Evolutionary conservation across 2,797 vertebrate genomes (phyloP).

Genomic region (Aldrovandia affinis): DNA sequence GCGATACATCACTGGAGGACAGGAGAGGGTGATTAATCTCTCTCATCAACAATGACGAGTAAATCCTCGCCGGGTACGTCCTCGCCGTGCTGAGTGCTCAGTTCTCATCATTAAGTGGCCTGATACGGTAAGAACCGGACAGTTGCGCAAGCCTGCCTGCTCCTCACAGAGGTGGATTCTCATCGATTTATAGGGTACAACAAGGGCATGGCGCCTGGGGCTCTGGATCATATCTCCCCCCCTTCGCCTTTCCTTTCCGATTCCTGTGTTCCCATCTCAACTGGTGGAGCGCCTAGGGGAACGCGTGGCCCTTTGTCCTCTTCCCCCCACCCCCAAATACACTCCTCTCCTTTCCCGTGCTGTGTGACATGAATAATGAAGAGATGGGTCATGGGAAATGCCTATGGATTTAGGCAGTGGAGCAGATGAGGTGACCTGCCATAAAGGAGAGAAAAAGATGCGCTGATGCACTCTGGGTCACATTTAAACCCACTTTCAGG

Average conservation of each 20-base stretch:
- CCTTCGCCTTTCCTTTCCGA: neutral
- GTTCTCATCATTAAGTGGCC: neutral
- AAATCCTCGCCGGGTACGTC: neutral
- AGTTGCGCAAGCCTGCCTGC: neutral
- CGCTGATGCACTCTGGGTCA: neutral
- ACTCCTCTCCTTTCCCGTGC: neutral
- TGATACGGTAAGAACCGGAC: neutral
- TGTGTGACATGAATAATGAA: slow-evolving; percentile 6
- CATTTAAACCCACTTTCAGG: slow-evolving; percentile 10
- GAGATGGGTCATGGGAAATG: neutral
- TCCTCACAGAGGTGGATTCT: neutral
- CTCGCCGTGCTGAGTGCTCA: neutral
- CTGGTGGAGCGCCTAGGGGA: neutral
- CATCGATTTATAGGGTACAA: neutral
- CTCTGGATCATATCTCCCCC: neutral
- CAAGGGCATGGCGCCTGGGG: neutral
- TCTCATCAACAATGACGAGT: neutral
- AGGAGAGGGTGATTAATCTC: neutral
- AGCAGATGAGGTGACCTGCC: neutral
- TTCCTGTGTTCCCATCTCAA: neutral
- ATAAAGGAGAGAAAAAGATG: neutral
- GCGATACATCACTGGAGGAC: neutral
- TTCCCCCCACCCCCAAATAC: neutral
- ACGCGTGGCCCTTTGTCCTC: neutral
- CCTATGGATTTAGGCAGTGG: neutral